Conservation (phyloP, 1,140 invertebrate genomes). For the Papilio xuthus region DNA sequence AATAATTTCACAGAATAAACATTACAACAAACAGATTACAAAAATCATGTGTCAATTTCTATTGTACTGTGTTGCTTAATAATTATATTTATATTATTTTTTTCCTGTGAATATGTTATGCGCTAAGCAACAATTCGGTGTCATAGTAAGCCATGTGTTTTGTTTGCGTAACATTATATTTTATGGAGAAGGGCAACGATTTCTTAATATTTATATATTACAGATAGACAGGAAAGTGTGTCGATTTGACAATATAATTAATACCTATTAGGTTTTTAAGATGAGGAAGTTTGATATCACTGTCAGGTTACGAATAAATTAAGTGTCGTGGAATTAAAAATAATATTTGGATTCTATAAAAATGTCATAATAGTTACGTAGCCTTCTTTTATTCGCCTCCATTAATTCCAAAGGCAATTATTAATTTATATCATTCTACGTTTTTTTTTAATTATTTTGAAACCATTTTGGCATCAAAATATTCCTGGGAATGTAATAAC, state of each 20-base stretch:
- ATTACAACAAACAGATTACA: background rate
- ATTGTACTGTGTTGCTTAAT: constrained; percentile 1
- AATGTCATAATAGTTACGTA: background rate
- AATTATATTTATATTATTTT: background rate
- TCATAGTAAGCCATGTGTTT: background rate
- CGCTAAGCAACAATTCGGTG: constrained; percentile 10
- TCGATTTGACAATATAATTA: constrained; percentile 31
- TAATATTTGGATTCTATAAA: background rate
- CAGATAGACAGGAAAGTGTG: constrained; percentile 15
- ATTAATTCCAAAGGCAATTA: background rate
- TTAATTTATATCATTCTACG: too few relatives aligned
- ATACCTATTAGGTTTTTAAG: constrained; percentile 26
- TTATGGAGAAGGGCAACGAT: constrained; percentile 31
- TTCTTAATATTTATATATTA: constrained; percentile 33
- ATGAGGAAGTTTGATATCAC: constrained; percentile 32
- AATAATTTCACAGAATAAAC: background rate
- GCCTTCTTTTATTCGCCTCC: background rate
- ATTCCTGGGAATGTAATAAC: too few relatives aligned
- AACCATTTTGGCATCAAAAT: too few relatives aligned
- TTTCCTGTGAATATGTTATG: background rate
- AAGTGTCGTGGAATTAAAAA: background rate
- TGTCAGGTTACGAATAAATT: background rate
- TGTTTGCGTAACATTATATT: constrained; percentile 32
- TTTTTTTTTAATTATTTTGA: too few relatives aligned
- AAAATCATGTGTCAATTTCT: constrained; percentile 1